Evolutionary conservation across 2,797 vertebrate genomes (phyloP).

Genomic region (Babyrousa celebensis): DNA sequence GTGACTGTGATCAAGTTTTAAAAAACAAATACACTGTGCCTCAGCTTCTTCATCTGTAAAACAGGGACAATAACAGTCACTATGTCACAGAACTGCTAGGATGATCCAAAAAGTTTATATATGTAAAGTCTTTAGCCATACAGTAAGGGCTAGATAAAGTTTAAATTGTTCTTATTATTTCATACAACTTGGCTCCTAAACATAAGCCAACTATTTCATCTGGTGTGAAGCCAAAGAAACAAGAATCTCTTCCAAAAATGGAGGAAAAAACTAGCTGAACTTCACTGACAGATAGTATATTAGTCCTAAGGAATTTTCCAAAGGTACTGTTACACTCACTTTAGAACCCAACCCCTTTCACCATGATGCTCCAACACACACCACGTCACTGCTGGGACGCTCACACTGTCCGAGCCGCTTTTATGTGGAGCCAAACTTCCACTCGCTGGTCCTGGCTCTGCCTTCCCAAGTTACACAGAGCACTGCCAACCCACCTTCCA

Average conservation of each 20-base stretch:
- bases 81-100: neutral
- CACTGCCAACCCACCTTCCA: neutral
- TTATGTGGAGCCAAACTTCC: neutral
- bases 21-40: neutral
- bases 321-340: neutral
- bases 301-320: neutral
- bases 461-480: neutral
- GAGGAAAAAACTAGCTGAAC: neutral
- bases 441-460: neutral
- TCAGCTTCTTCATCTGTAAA: neutral
- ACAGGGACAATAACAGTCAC: neutral
- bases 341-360: too few species aligned
- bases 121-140: neutral
- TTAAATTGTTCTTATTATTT: neutral
- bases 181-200: constrained; percentile 39
- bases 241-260: constrained; percentile 1
- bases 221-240: neutral
- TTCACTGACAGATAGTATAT: neutral
- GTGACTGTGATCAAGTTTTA: neutral
- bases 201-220: constrained; percentile 19
- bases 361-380: rapidly evolving
- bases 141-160: neutral
- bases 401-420: neutral
- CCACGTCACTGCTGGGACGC: neutral
- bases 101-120: neutral